These are phyloP conservation scores for Musca domestica DNA, from an alignment of 1,140 invertebrate species.

Conservation along the genomic window DNA sequence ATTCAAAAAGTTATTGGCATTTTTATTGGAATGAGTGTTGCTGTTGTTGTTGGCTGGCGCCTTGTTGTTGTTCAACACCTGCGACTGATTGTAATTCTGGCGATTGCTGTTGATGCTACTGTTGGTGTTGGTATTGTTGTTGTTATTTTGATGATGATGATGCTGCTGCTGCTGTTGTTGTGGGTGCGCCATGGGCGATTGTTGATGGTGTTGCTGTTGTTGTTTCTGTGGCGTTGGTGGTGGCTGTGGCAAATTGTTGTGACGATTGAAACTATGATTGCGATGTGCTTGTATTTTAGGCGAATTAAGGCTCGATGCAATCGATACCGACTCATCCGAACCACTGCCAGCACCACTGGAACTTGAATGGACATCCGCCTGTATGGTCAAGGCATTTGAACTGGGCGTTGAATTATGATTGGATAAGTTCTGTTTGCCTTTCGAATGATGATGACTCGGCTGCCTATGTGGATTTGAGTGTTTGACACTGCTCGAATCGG, in stretches of 20 bases:
- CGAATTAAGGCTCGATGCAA: constrained; percentile 52
- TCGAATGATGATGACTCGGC: constrained; percentile 27
- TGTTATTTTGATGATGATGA: constrained; percentile 5
- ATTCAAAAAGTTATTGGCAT: constrained; percentile 18
- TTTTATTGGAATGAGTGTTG: constrained; percentile 12
- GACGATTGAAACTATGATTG: constrained; percentile 37
- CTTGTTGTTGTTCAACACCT: constrained; percentile 21
- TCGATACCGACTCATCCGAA: constrained; percentile 63
- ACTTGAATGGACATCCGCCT: constrained; percentile 66
- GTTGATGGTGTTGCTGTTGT: constrained; percentile 25
- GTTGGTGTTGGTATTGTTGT: constrained; percentile 23
- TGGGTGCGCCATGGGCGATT: not conserved
- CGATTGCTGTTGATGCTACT: not conserved
- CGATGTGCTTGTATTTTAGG: constrained; percentile 41
- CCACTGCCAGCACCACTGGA: constrained; percentile 61
- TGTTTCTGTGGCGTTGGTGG: constrained; percentile 24
- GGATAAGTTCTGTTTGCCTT: constrained; percentile 27
- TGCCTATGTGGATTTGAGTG: constrained; percentile 26
- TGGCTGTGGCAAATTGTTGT: constrained; percentile 23
- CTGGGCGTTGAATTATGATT: constrained; percentile 27
- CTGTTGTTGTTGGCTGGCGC: constrained; percentile 23
- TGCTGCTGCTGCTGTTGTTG: not conserved
- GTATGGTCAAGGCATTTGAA: constrained; percentile 56
- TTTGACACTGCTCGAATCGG: constrained; percentile 49
- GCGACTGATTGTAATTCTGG: not conserved